Percentiles rank a stretch among this genome's conserved stretches.
These are phyloP conservation scores for Anoncus sp. DNA, from an alignment of 2,888 invertebrate species.

Conservation along the genomic window DNA sequence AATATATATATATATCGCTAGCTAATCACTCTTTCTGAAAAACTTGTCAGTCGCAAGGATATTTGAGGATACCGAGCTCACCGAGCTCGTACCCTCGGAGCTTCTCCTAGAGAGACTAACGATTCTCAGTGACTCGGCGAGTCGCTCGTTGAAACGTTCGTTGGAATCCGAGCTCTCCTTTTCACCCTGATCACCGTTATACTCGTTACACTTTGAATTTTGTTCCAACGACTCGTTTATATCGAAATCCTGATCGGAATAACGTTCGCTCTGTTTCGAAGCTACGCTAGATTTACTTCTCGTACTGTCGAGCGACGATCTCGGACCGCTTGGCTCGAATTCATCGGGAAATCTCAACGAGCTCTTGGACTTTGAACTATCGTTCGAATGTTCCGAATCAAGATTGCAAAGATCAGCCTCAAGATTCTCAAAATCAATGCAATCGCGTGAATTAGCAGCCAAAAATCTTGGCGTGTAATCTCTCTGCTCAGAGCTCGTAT, in stretches of 20 bases:
- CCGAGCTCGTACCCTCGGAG: constrained; percentile 72
- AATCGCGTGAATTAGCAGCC: constrained; percentile 79
- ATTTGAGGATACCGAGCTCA: constrained; percentile 66
- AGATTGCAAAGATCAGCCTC: constrained; percentile 78
- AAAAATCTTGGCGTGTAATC: constrained; percentile 75
- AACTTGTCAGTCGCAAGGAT: constrained; percentile 70
- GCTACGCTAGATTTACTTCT: constrained; percentile 66
- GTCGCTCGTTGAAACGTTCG: constrained; percentile 63
- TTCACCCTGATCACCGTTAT: constrained; percentile 65
- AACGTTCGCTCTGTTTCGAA: constrained; percentile 68
- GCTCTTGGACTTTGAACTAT: constrained; percentile 75
- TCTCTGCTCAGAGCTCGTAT: constrained; percentile 66
- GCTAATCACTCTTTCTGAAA: constrained; percentile 71
- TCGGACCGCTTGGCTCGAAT: constrained; percentile 69
- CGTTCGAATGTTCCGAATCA: constrained; percentile 78
- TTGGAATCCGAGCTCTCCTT: constrained; percentile 63
- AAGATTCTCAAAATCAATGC: constrained; percentile 81
- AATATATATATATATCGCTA: constrained; percentile 35
- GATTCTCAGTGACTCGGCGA: constrained; percentile 67
- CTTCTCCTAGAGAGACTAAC: constrained; percentile 69
- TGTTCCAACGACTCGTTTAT: constrained; percentile 67
- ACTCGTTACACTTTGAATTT: constrained; percentile 73
- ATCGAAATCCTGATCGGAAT: constrained; percentile 70
- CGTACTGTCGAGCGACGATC: constrained; percentile 70
- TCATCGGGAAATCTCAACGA: constrained; percentile 74